Base-by-base conservation (phyloP, 2,888 invertebrate genomes). In the Horisme vitalbata region DNA sequence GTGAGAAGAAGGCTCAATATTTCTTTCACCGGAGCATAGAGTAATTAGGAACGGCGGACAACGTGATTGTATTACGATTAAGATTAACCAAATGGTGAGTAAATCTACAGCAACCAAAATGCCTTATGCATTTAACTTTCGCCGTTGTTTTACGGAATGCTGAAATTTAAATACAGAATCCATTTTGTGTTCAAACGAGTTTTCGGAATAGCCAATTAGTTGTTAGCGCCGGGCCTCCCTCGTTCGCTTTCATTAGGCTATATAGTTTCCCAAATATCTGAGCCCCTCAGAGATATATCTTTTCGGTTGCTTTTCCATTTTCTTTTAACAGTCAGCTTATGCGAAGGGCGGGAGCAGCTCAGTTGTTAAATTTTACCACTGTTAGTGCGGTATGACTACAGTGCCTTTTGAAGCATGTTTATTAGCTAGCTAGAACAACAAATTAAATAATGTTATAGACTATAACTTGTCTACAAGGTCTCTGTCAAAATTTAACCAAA, bases 131-230 rank as follows among this genome's bases (percentile, higher is more conserved):
- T 79, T 81, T 81, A 83, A 86, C 84, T 83, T 84, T 78, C 75
- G 73, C 72, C 79, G 79, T 84, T 85, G 82, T 88, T 87, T 83
- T 80, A 88, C 76, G 73, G 81, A 86, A 86, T 83, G 81, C 79
- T 82, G 74, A 84, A 89, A 89, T 89, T 89, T 89, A 87, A 89
- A 89, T 89, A 89, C 85, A 79, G 75, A 89, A 89, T 80, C 89
- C 89, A 88, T 89, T 89, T 87, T 87, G 85, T 84, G 88, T 89
- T 85, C 80, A 88, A 89, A 89, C 88, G 89, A 89, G 89, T 89
- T 89, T 89, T 85, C 76, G 80, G 87, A 86, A 88, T 89, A 84
- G 88, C 81, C 89, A 89, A 89, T 89, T 89, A 89, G 89, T 88
- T 88, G 89, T 89, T 89, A 89, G 88, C 89, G 86, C 83, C 81